Evolutionary conservation across 1,140 invertebrate genomes (phyloP), one percentile per base, ranked within the genome.

Genomic region (Bacillus rossius): DNA sequence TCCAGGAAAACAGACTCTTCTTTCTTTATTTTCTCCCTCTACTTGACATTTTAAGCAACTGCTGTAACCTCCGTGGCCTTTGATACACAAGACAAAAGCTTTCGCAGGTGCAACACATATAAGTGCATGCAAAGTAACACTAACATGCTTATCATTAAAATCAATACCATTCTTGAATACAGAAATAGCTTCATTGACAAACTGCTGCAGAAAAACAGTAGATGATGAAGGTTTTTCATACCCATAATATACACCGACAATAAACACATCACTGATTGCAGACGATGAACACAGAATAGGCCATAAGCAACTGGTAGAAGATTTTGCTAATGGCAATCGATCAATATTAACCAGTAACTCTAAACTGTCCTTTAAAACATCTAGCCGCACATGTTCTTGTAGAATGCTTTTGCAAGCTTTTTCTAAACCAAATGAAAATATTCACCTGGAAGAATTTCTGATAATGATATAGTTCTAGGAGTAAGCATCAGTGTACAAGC

Each of bases 241-340:
- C 10, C 65, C 65, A 50, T 59, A 55, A 54, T 57, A 66, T 45
- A 65, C 55, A n/a, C 56, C 64, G 14, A 68, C 52, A 8, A 63
- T 26, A 55, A 66, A 67, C n/a, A 34, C 29, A 34, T 34, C 29
- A 34, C 29, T 34, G 29, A 34, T 34, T 10, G 29, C 29, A 34
- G 29, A 34, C 4, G 29, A 34, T 34, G 29, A 34, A 10, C 29
- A 34, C n/a, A n/a, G n/a, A n/a, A n/a, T n/a, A n/a, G n/a, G n/a
- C n/a, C n/a, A n/a, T n/a, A n/a, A n/a, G n/a, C n/a, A n/a, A n/a
- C n/a, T n/a, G n/a, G n/a, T n/a, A n/a, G n/a, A n/a, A n/a, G n/a
- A n/a, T n/a, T n/a, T n/a, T n/a, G n/a, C n/a, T n/a, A n/a, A n/a
- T n/a, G n/a, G n/a, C n/a, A n/a, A n/a, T n/a, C n/a, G n/a, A n/a